Conservation (phyloP, 2,797 vertebrate species). For the Agapornis canus region DNA sequence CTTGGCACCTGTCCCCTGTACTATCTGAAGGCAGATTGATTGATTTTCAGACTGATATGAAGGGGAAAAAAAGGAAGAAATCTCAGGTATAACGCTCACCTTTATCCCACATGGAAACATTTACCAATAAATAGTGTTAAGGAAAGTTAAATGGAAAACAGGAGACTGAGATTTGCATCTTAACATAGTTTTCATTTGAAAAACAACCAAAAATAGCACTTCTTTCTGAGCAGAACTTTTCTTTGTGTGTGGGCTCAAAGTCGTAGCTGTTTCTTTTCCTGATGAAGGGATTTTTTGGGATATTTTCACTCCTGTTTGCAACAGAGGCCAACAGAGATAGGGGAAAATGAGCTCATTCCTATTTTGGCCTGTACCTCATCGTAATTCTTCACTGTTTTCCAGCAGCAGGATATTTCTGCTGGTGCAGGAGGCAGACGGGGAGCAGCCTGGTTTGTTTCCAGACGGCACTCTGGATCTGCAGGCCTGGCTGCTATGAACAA, state of each 20-base stretch:
- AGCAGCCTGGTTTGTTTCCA: background rate
- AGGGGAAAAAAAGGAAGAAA: background rate
- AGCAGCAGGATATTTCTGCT: background rate
- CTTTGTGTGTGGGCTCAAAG: constrained; percentile 15
- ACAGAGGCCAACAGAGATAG: background rate
- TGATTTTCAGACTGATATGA: background rate
- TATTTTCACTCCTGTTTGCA: constrained; percentile 6
- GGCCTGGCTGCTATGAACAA: background rate
- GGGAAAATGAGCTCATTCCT: constrained; percentile 13
- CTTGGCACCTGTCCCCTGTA: background rate
- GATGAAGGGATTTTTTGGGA: background rate
- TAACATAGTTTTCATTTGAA: background rate
- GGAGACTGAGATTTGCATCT: background rate
- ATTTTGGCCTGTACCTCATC: background rate
- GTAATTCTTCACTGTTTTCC: background rate
- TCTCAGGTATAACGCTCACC: background rate
- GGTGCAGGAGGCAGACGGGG: background rate
- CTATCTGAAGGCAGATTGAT: background rate
- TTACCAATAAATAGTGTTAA: background rate
- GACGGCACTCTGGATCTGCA: background rate
- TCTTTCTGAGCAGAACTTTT: constrained; percentile 5
- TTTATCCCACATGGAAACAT: background rate
- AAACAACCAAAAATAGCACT: constrained; percentile 53
- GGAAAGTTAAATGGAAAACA: background rate
- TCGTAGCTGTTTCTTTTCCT: constrained; percentile 1